These are phyloP conservation scores for Mus minutoides DNA, from an alignment of 2,797 vertebrate species.

Conservation along the genomic window DNA sequence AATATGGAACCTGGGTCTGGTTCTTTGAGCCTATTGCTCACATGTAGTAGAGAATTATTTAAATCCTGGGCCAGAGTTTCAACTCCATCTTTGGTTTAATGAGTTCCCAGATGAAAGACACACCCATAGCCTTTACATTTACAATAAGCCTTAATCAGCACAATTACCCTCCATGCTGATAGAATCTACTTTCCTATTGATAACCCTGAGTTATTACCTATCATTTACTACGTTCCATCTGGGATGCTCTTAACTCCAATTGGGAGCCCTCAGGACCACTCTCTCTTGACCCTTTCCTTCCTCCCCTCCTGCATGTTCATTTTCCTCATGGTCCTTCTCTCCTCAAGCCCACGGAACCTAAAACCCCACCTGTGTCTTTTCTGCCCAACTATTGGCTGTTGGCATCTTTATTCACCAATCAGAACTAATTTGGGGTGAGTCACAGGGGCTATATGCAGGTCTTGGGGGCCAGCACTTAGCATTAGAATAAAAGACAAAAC, in stretches of 20 bases:
- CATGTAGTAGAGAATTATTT: not conserved
- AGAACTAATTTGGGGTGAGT: not conserved
- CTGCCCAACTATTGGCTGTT: not conserved
- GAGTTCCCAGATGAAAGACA: not conserved
- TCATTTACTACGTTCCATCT: not conserved
- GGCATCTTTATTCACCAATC: not conserved
- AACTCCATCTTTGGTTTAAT: not conserved
- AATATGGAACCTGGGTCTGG: not conserved
- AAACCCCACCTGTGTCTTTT: not conserved
- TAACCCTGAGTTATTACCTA: not conserved
- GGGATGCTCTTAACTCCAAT: not conserved
- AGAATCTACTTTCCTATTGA: not conserved
- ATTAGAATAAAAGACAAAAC: not conserved
- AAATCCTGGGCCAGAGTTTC: not conserved
- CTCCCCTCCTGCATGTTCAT: not conserved
- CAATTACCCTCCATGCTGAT: not conserved
- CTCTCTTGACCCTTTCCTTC: not conserved
- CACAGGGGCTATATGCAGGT: not conserved
- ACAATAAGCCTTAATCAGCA: not conserved
- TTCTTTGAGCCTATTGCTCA: not conserved
- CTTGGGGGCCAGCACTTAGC: not conserved
- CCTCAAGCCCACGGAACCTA: not conserved
- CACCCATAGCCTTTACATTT: not conserved
- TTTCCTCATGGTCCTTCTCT: not conserved
- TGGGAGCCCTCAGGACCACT: not conserved